Evolutionary conservation across 2,888 invertebrate species (phyloP).

Genomic region (Pristionchus arcanus): DNA sequence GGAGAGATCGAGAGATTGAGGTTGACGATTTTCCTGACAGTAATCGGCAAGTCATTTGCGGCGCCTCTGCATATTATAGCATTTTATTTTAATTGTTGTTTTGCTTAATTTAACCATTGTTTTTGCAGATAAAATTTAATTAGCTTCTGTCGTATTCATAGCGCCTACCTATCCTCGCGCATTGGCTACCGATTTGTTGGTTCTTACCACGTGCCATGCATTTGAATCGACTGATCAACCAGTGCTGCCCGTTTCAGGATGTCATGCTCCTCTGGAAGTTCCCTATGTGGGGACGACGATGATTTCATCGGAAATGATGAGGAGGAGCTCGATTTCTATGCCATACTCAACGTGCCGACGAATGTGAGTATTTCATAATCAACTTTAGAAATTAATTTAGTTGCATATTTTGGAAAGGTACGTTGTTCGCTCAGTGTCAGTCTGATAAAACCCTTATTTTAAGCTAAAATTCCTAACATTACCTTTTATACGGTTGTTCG

Average conservation of each 20-base stretch:
- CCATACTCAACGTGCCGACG: constrained; percentile 75
- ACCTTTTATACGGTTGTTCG: background rate
- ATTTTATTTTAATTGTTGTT: background rate
- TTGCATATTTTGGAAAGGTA: too few relatives aligned
- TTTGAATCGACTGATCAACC: background rate
- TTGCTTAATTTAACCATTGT: background rate
- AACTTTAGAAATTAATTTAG: background rate
- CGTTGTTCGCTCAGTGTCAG: too few relatives aligned
- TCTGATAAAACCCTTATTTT: too few relatives aligned
- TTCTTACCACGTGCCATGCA: background rate
- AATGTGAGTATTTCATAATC: constrained; percentile 66
- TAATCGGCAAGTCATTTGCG: background rate
- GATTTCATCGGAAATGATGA: constrained; percentile 70
- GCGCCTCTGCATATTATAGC: background rate
- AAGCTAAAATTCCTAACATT: background rate
- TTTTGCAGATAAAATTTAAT: background rate
- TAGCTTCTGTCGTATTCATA: background rate
- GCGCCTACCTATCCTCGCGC: background rate
- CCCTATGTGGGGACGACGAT: constrained; percentile 67
- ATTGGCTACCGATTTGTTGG: background rate
- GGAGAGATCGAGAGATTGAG: background rate
- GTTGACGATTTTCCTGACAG: background rate
- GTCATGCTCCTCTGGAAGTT: constrained; percentile 69
- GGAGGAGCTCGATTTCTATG: constrained; percentile 77
- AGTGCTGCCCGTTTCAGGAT: constrained; percentile 54